These are phyloP conservation scores for Lacanobia wlatinum DNA, from an alignment of 2,888 invertebrate genomes.

Conservation along the genomic window DNA sequence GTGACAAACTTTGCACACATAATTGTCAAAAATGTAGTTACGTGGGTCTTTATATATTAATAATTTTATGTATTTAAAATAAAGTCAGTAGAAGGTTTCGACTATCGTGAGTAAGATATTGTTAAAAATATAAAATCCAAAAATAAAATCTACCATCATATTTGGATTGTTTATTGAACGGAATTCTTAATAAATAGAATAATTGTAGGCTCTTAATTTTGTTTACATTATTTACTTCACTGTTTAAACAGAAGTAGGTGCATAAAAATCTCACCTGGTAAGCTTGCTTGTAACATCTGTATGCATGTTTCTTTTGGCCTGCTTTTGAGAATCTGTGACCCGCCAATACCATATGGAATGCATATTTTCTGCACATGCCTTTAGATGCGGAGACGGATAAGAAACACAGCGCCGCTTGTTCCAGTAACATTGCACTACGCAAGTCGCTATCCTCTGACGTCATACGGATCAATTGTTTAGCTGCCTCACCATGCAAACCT, in stretches of 20 bases:
- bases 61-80: no score
- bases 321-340: slow-evolving; percentile 98
- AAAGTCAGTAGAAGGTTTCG: no score
- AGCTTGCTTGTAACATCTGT: slow-evolving; percentile 97
- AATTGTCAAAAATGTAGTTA: background rate
- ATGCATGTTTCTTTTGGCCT: slow-evolving; percentile 97
- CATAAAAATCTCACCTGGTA: slow-evolving; percentile 92
- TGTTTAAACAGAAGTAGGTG: background rate
- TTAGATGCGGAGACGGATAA: slow-evolving; percentile 91
- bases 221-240: background rate
- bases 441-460: slow-evolving; percentile 99
- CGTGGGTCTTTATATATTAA: no score
- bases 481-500: slow-evolving; percentile 97
- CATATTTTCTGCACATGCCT: slow-evolving; percentile 97
- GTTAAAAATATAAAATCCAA: no score
- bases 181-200: background rate
- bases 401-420: slow-evolving; percentile 98
- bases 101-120: no score
- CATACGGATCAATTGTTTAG: slow-evolving; percentile 98
- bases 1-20: background rate
- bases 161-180: background rate
- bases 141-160: background rate
- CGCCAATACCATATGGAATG: slow-evolving; percentile 98
- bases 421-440: slow-evolving; percentile 97
- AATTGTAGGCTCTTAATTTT: background rate